A percentile compares a stretch with the other conserved stretches of the same genome.
These are phyloP conservation scores for Lithophane semibrunnea DNA, from an alignment of 2,888 invertebrate genomes.

Conservation along the genomic window DNA sequence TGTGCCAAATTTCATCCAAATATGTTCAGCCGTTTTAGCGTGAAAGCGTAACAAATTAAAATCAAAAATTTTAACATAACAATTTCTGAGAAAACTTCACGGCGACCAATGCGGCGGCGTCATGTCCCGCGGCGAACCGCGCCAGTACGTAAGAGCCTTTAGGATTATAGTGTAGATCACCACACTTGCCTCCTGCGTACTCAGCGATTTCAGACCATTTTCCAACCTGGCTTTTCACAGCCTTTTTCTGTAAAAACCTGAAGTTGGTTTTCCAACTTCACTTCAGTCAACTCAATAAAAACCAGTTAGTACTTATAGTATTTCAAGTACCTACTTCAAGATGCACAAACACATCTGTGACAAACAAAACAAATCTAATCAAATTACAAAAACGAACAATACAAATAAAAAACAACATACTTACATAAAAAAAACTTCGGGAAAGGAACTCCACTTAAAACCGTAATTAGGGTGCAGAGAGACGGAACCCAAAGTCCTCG, in stretches of 20 bases:
- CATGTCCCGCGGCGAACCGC: too few relatives aligned
- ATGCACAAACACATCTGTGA: constrained; percentile 32
- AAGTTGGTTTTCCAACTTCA: neutral
- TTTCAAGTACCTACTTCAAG: neutral
- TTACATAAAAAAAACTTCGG: constrained; percentile 33
- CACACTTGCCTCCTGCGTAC: too few relatives aligned
- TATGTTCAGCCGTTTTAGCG: too few relatives aligned
- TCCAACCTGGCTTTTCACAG: neutral
- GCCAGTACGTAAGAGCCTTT: too few relatives aligned
- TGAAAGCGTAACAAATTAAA: too few relatives aligned
- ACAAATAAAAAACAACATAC: constrained; percentile 13
- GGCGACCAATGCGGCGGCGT: too few relatives aligned
- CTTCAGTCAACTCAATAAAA: constrained; percentile 12
- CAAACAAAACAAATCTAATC: constrained; percentile 6
- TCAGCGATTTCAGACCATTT: neutral
- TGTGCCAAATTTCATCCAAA: too few relatives aligned
- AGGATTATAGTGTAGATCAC: too few relatives aligned
- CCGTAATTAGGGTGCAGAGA: constrained; percentile 48
- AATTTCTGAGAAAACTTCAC: too few relatives aligned
- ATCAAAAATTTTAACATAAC: too few relatives aligned
- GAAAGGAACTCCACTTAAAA: constrained; percentile 37
- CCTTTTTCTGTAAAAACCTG: neutral
- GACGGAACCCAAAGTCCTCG: constrained; percentile 15
- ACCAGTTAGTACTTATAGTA: neutral
- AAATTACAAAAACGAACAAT: constrained; percentile 3